These are phyloP conservation scores for Nomia melanderi DNA, from an alignment of 1,140 invertebrate species.

Conservation along the genomic window DNA sequence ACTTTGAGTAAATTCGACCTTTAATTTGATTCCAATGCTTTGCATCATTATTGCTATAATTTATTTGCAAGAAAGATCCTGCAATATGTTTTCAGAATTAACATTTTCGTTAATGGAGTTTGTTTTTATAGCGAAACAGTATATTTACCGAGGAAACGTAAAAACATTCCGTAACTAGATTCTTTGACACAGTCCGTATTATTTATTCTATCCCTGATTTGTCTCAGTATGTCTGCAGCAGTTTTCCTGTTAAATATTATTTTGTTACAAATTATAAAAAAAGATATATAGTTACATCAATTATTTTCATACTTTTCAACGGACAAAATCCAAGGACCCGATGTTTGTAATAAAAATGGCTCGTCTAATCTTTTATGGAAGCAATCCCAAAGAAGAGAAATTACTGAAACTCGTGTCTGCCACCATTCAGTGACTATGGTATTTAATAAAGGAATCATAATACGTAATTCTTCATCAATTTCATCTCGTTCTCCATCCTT, in stretches of 20 bases:
- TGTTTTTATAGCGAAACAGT: neutral
- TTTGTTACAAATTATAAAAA: neutral
- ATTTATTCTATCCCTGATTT: slow-evolving; percentile 74
- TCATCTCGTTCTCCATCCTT: slow-evolving; percentile 75
- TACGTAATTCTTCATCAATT: slow-evolving; percentile 75
- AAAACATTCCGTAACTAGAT: slow-evolving; percentile 79
- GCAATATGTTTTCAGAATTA: slow-evolving; percentile 31
- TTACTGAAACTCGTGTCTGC: slow-evolving; percentile 74
- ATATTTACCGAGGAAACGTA: slow-evolving; percentile 76
- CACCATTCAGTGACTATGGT: slow-evolving; percentile 75
- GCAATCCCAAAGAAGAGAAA: slow-evolving; percentile 79
- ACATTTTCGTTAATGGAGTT: neutral
- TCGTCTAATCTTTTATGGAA: slow-evolving; percentile 79
- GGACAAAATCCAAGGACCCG: slow-evolving; percentile 74
- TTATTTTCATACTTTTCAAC: slow-evolving; percentile 74
- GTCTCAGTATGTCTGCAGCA: slow-evolving; percentile 75
- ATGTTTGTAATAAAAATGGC: slow-evolving; percentile 75
- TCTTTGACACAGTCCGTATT: slow-evolving; percentile 69
- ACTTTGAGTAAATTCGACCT: slow-evolving; percentile 80
- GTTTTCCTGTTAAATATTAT: slow-evolving; percentile 72
- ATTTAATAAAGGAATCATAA: slow-evolving; percentile 75
- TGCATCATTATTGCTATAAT: slow-evolving; percentile 63
- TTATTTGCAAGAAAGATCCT: slow-evolving; percentile 75
- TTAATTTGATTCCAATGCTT: slow-evolving; percentile 81
- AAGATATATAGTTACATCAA: slow-evolving; percentile 8